Percentiles rank a stretch among this genome's conserved stretches.
These are phyloP conservation scores for Lithobius niger DNA, from an alignment of 1,140 invertebrate genomes.

Conservation along the genomic window DNA sequence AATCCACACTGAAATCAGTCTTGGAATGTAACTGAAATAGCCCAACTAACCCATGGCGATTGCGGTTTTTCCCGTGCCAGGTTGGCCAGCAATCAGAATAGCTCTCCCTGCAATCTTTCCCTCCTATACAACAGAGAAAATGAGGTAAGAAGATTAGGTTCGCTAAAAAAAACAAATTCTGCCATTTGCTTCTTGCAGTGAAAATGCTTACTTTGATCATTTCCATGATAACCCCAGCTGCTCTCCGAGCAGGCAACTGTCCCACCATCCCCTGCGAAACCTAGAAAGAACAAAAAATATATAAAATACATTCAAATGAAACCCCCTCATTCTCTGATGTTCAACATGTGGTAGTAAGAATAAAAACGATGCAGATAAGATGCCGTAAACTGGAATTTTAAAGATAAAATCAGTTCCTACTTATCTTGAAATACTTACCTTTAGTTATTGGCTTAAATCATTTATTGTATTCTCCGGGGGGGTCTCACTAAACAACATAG, in stretches of 20 bases:
- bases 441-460: no score
- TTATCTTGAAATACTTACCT: no score
- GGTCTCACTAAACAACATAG: no score
- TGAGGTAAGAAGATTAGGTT: no score
- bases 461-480: no score
- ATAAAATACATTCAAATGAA: no score
- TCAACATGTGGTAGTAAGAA: background rate
- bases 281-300: constrained; percentile 32
- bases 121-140: constrained; percentile 39
- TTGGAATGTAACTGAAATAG: no score
- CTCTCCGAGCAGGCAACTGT: constrained; percentile 76
- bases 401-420: no score
- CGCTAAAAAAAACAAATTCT: no score
- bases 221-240: constrained; percentile 85
- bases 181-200: background rate
- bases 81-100: constrained; percentile 89
- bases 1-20: no score
- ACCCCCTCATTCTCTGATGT: no score
- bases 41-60: constrained; percentile 78
- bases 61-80: constrained; percentile 94
- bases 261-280: constrained; percentile 98
- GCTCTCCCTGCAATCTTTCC: constrained; percentile 95
- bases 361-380: background rate
- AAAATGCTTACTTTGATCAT: constrained; percentile 64
- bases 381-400: no score